A percentile compares a stretch with the other conserved stretches of the same genome.
phyloP scores from a whole-genome alignment of 2,888 invertebrate genomes.

The Eristalis tenax region DNA sequence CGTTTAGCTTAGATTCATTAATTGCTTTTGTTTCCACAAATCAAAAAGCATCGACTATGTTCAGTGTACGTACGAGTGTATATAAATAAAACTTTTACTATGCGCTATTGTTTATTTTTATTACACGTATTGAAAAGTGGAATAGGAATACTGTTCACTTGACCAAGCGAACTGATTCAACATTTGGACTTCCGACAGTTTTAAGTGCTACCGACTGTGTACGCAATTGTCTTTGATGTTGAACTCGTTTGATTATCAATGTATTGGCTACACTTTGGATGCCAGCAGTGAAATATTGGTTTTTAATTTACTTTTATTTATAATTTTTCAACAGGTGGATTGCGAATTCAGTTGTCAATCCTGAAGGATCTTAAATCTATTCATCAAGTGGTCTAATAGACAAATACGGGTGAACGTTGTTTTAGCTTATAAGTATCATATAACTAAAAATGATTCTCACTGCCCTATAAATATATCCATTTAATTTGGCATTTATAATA shows the following conservation, averaged over 20 bases:
- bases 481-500: no score
- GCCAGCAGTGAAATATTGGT: not conserved
- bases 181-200: conserved; percentile 5
- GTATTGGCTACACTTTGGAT: no score
- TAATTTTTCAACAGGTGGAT: not conserved
- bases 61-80: not conserved
- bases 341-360: not conserved
- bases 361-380: no score
- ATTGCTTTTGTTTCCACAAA: not conserved
- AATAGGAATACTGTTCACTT: not conserved
- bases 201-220: not conserved
- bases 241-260: not conserved
- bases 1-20: not conserved
- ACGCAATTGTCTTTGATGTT: not conserved
- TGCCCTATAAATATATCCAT: no score
- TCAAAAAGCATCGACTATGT: not conserved
- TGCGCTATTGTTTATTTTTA: not conserved
- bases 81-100: not conserved
- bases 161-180: not conserved
- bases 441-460: no score
- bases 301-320: not conserved
- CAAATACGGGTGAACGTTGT: no score
- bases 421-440: no score
- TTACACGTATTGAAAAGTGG: not conserved
- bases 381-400: no score